Evolutionary conservation across 1,140 invertebrate species (phyloP).

Genomic region (Oncopeltus fasciatus): DNA sequence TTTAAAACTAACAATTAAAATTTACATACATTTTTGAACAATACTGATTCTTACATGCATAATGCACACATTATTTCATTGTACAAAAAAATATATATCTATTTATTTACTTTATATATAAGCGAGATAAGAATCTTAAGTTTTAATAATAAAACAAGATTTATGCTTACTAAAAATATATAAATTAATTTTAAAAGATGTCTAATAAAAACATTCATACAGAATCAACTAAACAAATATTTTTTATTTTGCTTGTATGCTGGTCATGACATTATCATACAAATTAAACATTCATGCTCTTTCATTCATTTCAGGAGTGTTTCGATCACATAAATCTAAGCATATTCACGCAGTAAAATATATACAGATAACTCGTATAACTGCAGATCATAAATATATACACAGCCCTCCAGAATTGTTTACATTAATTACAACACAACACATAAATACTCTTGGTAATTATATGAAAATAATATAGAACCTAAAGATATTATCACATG

Average conservation of each 20-base stretch:
- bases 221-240: background rate
- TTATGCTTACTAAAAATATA: background rate
- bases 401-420: constrained; percentile 4
- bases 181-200: background rate
- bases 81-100: constrained; percentile 8
- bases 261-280: background rate
- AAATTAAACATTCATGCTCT: background rate
- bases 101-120: background rate
- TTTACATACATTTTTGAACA: background rate
- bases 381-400: constrained; percentile 8
- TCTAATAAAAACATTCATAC: background rate
- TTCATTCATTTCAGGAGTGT: background rate
- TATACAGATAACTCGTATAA: background rate
- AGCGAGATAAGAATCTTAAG: background rate
- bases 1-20: background rate
- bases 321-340: background rate
- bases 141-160: too few relatives aligned
- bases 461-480: background rate
- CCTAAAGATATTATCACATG: background rate
- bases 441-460: constrained; percentile 6
- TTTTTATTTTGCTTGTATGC: too few relatives aligned
- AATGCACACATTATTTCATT: background rate
- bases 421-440: background rate
- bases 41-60: background rate
- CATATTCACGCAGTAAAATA: background rate